These are phyloP conservation scores for Passerina amoena DNA, from an alignment of 2,113 vertebrate genomes.

Conservation along the genomic window DNA sequence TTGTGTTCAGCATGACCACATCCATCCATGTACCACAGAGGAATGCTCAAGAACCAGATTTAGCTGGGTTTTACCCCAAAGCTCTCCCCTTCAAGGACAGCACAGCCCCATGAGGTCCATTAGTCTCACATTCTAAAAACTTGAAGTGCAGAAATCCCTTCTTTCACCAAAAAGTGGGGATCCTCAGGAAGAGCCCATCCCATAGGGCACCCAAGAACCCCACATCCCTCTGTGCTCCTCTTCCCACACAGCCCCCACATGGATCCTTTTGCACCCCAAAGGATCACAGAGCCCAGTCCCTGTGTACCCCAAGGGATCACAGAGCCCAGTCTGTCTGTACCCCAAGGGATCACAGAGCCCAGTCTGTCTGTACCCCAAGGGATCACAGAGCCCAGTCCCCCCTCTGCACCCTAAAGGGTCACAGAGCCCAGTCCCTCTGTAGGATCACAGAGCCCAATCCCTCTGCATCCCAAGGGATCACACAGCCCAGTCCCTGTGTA, in stretches of 20 bases:
- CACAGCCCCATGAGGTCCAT: background rate
- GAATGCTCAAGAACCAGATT: accelerated
- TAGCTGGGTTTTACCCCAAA: background rate
- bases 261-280: background rate
- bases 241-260: background rate
- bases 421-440: too few species aligned
- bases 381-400: too few species aligned
- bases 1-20: background rate
- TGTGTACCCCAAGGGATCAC: too few species aligned
- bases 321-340: too few species aligned
- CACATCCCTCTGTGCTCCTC: accelerated
- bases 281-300: too few species aligned
- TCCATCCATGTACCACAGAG: accelerated
- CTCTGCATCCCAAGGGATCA: too few species aligned
- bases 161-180: background rate
- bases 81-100: accelerated
- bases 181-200: accelerated
- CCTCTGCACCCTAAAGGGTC: too few species aligned
- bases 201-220: accelerated
- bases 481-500: too few species aligned
- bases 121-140: accelerated
- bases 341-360: too few species aligned
- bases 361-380: too few species aligned
- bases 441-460: too few species aligned
- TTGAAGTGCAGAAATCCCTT: accelerated